Evolutionary conservation across 2,113 vertebrate species (phyloP).

Genomic region (Odontophorus gujanensis): DNA sequence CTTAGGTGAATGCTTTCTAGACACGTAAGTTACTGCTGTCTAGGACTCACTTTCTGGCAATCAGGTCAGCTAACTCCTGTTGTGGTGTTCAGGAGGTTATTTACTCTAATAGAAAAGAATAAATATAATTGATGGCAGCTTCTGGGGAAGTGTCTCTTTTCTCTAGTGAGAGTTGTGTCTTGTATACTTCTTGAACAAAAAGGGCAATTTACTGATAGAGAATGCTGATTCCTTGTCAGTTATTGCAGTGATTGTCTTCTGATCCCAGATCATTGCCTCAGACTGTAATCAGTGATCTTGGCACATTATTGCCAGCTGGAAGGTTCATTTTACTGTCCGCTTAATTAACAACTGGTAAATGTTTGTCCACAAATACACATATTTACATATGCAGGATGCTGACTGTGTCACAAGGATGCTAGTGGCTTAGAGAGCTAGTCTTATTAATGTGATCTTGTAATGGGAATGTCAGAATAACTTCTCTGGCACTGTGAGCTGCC

Average conservation of each 20-base stretch:
- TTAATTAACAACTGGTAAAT: constrained; percentile 40
- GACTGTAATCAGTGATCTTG: background rate
- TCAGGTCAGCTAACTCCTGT: background rate
- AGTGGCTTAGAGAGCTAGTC: background rate
- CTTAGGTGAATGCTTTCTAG: background rate
- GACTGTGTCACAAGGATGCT: background rate
- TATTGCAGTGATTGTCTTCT: background rate
- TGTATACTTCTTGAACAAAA: background rate
- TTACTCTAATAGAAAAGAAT: background rate
- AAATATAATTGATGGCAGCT: background rate
- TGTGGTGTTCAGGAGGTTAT: background rate
- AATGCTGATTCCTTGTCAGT: constrained; percentile 3
- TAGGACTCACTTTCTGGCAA: background rate
- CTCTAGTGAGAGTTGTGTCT: background rate
- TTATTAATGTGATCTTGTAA: background rate
- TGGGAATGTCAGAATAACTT: background rate
- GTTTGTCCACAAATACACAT: background rate
- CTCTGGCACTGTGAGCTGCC: accelerated
- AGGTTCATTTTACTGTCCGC: constrained; percentile 10
- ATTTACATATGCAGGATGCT: constrained; percentile 37
- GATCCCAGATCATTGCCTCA: background rate
- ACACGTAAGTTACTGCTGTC: background rate
- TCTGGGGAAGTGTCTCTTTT: background rate
- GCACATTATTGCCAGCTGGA: constrained; percentile 23
- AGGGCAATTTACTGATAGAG: background rate